phyloP scores from a whole-genome alignment of 2,113 vertebrate species.

The Cephalopterus ornatus region DNA sequence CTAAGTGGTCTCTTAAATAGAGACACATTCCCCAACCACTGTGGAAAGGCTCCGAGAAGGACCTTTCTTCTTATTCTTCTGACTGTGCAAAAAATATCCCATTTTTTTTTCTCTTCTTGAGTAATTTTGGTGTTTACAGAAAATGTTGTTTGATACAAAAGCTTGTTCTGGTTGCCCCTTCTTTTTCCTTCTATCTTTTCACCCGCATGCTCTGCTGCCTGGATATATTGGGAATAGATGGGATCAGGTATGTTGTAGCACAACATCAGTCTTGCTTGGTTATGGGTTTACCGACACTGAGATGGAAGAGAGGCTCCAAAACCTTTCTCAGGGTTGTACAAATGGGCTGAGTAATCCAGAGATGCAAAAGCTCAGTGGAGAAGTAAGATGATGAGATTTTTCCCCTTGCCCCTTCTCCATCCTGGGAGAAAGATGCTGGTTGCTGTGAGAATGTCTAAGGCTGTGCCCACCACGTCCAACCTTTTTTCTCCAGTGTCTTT shows the following conservation, averaged over 20 bases:
- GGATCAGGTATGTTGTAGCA: accelerated
- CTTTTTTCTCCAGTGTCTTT: background rate
- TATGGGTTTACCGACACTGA: background rate
- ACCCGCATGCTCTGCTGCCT: background rate
- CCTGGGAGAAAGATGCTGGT: background rate
- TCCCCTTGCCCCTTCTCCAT: background rate
- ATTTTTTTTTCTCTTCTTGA: background rate
- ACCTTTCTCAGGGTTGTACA: background rate
- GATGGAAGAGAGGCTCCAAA: background rate
- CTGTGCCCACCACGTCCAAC: background rate
- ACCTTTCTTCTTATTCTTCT: background rate
- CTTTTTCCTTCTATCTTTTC: background rate
- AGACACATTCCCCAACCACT: too few relatives aligned
- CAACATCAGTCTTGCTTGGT: accelerated
- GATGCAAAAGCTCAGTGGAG: background rate
- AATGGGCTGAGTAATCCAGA: background rate
- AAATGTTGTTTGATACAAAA: background rate
- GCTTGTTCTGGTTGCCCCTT: background rate
- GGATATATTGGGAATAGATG: background rate
- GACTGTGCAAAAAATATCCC: background rate
- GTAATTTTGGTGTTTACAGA: background rate
- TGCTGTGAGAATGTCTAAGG: background rate
- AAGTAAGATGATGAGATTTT: background rate
- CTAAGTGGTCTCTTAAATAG: background rate
- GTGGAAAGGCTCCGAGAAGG: background rate